Evolutionary conservation across 2,888 invertebrate species (phyloP).

Genomic region (Harpalus rufipes): DNA sequence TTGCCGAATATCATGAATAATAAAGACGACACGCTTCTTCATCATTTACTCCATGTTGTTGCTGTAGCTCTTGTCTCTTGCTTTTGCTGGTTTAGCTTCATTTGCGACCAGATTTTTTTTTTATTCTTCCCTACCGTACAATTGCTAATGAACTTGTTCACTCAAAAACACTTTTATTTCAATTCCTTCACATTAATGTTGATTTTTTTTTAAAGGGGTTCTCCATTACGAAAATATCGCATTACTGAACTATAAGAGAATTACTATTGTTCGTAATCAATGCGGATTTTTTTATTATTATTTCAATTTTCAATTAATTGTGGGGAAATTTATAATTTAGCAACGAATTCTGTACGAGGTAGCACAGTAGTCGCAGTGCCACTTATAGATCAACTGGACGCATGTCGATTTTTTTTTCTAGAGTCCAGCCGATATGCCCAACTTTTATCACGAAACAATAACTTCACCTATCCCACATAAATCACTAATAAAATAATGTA

Average conservation of each 20-base stretch:
- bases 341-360: too few species aligned
- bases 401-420: too few species aligned
- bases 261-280: too few species aligned
- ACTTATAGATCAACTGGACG: too few species aligned
- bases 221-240: not conserved
- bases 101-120: conserved; percentile 28
- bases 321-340: too few species aligned
- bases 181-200: not conserved
- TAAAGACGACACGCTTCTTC: conserved; percentile 58
- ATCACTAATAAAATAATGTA: too few species aligned
- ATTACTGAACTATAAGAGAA: not conserved
- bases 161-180: not conserved
- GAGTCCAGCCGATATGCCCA: too few species aligned
- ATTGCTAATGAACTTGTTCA: conserved; percentile 27
- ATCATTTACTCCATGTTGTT: conserved; percentile 55
- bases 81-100: conserved; percentile 2
- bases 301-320: too few species aligned
- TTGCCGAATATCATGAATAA: conserved; percentile 64
- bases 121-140: conserved; percentile 8
- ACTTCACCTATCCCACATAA: too few species aligned
- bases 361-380: too few species aligned
- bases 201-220: not conserved
- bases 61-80: not conserved
- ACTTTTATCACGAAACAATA: too few species aligned
- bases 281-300: too few species aligned